Conservation (phyloP, 2,797 vertebrate species). For the Coccyzus lansbergi region DNA sequence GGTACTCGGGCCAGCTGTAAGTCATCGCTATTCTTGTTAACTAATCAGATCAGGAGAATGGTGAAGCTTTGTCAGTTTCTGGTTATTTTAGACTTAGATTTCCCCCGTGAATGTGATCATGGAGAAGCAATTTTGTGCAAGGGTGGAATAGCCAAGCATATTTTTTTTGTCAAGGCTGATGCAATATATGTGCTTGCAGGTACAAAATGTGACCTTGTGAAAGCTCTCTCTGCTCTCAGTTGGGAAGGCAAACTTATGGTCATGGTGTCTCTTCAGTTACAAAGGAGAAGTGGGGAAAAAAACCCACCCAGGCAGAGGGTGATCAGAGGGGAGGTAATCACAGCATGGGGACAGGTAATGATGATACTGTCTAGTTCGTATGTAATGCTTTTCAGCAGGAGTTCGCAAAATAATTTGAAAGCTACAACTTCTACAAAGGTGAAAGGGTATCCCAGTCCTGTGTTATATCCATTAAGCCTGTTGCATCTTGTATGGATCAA, state of each 20-base stretch:
- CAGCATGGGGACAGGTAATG: not conserved
- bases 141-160: not conserved
- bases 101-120: not conserved
- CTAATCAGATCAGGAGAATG: not conserved
- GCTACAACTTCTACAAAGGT: not conserved
- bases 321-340: not conserved
- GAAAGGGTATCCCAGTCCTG: not conserved
- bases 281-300: not conserved
- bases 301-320: not conserved
- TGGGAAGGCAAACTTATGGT: not conserved
- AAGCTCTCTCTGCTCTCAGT: not conserved
- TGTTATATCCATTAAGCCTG: not conserved
- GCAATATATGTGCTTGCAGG: not conserved
- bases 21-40: not conserved
- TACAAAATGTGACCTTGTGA: not conserved
- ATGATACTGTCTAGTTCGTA: not conserved
- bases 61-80: not conserved
- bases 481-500: not conserved
- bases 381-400: not conserved
- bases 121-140: not conserved
- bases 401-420: not conserved
- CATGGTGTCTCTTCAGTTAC: not conserved
- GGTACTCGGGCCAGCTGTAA: constrained; percentile 18
- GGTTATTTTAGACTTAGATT: not conserved
- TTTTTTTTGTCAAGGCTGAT: not conserved